phyloP scores from a whole-genome alignment of 2,797 vertebrate genomes.

The Sebastes dallii region DNA sequence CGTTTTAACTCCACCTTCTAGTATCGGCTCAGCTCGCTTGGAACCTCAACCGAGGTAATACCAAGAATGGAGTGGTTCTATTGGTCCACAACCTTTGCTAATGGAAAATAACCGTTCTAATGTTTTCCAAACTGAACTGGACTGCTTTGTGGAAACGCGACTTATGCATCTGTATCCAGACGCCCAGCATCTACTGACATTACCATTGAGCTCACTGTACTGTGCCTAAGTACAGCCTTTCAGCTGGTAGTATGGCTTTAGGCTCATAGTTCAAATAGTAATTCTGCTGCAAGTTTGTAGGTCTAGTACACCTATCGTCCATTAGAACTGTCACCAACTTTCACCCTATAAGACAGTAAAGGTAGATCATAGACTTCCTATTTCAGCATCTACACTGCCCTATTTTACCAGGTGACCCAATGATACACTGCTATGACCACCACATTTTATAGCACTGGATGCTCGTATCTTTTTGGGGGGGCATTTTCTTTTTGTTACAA shows the following conservation, averaged over 20 bases:
- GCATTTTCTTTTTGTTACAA: not conserved
- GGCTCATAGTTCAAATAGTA: not conserved
- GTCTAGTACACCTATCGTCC: not conserved
- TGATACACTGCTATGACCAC: not conserved
- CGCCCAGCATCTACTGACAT: not conserved
- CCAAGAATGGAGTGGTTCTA: no score
- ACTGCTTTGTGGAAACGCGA: no score
- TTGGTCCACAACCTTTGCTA: no score
- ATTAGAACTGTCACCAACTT: not conserved
- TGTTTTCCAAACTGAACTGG: no score
- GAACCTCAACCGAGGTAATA: no score
- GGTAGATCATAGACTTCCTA: not conserved
- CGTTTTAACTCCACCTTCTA: no score
- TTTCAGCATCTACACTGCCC: not conserved
- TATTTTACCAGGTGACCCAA: not conserved
- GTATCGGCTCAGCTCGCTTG: no score
- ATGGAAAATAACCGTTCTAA: no score
- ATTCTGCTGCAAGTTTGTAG: not conserved
- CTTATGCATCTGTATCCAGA: not conserved
- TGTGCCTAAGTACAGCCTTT: not conserved
- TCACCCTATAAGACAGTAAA: no score
- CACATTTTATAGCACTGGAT: not conserved
- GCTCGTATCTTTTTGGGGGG: not conserved
- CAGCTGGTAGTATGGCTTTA: not conserved
- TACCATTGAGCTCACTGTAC: not conserved